Base-by-base conservation (phyloP, 2,888 invertebrate species). In the Phaedon cochleariae region DNA sequence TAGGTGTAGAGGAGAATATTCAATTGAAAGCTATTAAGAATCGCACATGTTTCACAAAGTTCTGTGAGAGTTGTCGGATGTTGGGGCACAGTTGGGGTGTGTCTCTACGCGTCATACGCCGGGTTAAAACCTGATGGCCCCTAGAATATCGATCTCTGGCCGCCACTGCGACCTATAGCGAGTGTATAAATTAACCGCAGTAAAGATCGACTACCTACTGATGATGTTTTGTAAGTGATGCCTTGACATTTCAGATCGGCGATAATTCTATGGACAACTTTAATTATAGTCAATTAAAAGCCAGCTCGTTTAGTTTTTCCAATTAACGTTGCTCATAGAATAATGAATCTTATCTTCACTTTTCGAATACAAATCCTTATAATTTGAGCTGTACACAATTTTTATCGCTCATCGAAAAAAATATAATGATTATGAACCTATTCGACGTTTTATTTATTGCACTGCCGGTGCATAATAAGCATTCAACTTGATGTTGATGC, bases 221-320 rank as follows among this genome's bases (percentile, higher is more conserved):
- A 41, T 41, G 41, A 41, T 41, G 41, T 26, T 26, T 26, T 41
- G 41, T 41, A 41, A 41, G 41, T 41, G 41, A 41, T 41, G 41
- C 41, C 41, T 41, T 41, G 41, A 41, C 41, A 41, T 41, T 41
- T 41, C 41, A 41, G 41, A 41, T 41, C 41, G 15, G 41, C 41
- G 41, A 41, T 41, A 41, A 41, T 41, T 41, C 41, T 41, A 41
- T 41, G 41, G 41, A 41, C 41, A 41, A 41, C 41, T 41, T 41
- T 41, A 41, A 41, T 41, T 41, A 41, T 15, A 41, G n/a, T 41
- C 41, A 41, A 41, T 41, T 41, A 41, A 41, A 41, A 41, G 41
- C 12, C 41, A 41, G 41, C 41, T 41, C 41, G 41, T 41, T 41
- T 41, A 41, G 41, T 41, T 41, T 34, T 41, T 41, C 41, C 41